Conservation (phyloP, 2,797 vertebrate genomes). For the Scomberomorus guttatus region DNA sequence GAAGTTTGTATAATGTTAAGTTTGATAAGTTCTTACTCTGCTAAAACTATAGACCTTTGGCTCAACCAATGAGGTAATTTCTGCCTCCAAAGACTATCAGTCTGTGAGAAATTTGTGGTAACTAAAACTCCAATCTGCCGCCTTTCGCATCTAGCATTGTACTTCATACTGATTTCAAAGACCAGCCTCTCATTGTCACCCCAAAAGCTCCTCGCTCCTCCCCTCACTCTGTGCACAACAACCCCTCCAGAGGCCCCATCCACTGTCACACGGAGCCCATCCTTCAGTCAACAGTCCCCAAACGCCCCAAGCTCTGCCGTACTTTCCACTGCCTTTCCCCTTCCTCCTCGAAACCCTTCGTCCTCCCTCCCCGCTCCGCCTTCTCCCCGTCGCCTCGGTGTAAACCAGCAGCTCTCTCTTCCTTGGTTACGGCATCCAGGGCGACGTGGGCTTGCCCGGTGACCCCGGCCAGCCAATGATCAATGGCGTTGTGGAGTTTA, state of each 20-base stretch:
- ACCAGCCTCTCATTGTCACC: conserved; percentile 29
- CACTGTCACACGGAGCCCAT: conserved; percentile 24
- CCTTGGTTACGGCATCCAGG: conserved; percentile 86
- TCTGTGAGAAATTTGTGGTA: not conserved
- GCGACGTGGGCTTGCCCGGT: conserved; percentile 90
- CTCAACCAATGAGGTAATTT: not conserved
- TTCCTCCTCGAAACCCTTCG: conserved; percentile 17
- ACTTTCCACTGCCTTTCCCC: not conserved
- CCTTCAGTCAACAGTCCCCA: conserved; percentile 41
- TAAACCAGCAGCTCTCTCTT: conserved; percentile 73
- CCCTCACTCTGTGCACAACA: not conserved
- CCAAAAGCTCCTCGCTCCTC: conserved; percentile 14
- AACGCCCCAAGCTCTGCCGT: not conserved
- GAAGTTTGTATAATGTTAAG: not conserved
- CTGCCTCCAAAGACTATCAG: conserved; percentile 14
- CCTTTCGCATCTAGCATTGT: not conserved
- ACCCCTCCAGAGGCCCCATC: conserved; percentile 38
- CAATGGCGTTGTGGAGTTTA: conserved; percentile 90
- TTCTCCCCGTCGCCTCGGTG: not conserved
- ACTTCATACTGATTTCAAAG: not conserved
- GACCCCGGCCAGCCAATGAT: conserved; percentile 90
- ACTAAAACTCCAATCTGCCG: not conserved
- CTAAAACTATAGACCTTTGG: not conserved
- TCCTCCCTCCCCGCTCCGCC: conserved; percentile 34
- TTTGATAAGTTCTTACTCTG: too few relatives aligned